phyloP scores from a whole-genome alignment of 1,140 invertebrate genomes.

The Dreissena rostriformis region DNA sequence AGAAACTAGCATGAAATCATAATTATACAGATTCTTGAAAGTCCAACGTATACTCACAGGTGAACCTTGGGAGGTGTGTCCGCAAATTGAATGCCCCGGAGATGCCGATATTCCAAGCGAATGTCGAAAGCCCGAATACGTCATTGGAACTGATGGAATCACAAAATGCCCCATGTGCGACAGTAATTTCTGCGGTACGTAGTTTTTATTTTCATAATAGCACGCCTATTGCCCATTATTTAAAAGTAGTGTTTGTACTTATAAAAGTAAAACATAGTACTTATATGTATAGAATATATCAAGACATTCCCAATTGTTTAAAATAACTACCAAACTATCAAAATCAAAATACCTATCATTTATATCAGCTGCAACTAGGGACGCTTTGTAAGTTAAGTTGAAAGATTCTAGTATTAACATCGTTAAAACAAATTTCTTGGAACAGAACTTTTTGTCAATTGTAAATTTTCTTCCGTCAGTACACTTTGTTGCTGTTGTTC shows the following conservation, averaged over 20 bases:
- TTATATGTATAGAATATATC: not conserved
- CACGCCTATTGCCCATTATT: not conserved
- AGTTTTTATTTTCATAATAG: not conserved
- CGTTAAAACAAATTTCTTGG: not conserved
- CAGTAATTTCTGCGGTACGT: constrained; percentile 22
- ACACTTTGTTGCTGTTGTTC: not conserved
- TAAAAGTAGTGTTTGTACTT: not conserved
- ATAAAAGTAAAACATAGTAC: not conserved
- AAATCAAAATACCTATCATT: not conserved
- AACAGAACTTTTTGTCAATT: no score
- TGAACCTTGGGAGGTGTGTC: not conserved
- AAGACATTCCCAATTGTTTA: not conserved
- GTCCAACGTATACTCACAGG: not conserved
- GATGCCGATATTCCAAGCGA: not conserved
- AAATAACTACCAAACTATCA: not conserved
- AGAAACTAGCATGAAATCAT: no score
- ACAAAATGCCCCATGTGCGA: constrained; percentile 29
- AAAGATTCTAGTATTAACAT: not conserved
- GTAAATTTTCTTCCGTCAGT: not conserved
- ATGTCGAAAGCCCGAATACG: constrained; percentile 18
- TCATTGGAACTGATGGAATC: constrained; percentile 4
- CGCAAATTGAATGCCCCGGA: not conserved
- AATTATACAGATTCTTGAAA: no score
- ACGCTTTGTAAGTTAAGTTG: not conserved
- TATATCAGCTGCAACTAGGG: not conserved